These are phyloP conservation scores for Melinaea marsaeus DNA, from an alignment of 2,888 invertebrate genomes.

Conservation along the genomic window DNA sequence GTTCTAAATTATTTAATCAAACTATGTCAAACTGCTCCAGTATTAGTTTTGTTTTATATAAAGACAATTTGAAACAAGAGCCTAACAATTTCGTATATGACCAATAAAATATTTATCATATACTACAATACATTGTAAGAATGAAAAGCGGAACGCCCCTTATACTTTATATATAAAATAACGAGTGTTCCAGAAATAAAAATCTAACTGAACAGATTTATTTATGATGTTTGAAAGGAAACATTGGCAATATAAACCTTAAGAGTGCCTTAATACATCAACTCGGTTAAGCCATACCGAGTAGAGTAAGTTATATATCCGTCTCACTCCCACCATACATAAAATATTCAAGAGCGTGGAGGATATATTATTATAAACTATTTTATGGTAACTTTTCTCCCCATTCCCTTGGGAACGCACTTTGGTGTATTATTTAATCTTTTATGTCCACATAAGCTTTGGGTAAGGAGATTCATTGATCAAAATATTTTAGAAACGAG, in stretches of 20 bases:
- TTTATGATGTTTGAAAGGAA: constrained; percentile 20
- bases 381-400: constrained; percentile 45
- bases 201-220: constrained; percentile 8
- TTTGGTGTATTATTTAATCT: constrained; percentile 37
- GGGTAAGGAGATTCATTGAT: constrained; percentile 2
- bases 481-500: neutral
- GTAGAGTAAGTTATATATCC: constrained; percentile 23
- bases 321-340: constrained; percentile 31
- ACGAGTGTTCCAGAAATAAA: neutral
- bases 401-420: constrained; percentile 35
- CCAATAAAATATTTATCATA: no score
- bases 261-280: constrained; percentile 28
- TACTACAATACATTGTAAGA: no score
- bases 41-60: no score
- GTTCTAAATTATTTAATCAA: neutral
- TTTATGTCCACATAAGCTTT: constrained; percentile 26
- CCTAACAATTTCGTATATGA: no score
- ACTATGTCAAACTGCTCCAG: neutral
- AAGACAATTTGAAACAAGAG: no score
- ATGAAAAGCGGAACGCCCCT: neutral
- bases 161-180: neutral
- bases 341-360: constrained; percentile 54
- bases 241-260: constrained; percentile 22
- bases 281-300: constrained; percentile 24
- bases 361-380: constrained; percentile 51